Conservation (phyloP, 2,797 vertebrate species). For the Valencia hispanica region DNA sequence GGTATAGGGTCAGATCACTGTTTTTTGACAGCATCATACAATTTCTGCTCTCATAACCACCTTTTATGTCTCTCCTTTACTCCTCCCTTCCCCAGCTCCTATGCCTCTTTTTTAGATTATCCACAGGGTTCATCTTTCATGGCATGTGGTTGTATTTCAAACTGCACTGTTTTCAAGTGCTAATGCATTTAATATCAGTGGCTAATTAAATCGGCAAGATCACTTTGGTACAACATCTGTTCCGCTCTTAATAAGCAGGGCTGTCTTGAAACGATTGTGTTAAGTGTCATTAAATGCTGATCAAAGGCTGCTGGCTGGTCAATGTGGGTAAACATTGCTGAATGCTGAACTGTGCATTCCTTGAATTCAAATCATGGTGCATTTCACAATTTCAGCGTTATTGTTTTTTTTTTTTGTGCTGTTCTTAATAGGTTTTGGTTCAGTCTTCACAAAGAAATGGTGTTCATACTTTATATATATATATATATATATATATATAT, state of each 20-base stretch:
- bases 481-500: no score
- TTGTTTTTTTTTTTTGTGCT: neutral
- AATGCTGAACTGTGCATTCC: conserved; percentile 43
- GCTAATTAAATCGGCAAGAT: conserved; percentile 79
- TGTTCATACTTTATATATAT: neutral
- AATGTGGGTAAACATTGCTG: conserved; percentile 60
- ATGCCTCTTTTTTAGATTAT: conserved; percentile 10
- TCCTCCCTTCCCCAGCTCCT: conserved; percentile 11
- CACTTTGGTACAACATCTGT: conserved; percentile 80
- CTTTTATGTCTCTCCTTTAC: conserved; percentile 43
- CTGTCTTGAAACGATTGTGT: conserved; percentile 71
- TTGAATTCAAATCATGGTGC: conserved; percentile 37
- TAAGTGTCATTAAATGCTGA: conserved; percentile 80
- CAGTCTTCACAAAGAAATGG: neutral
- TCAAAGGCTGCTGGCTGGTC: conserved; percentile 72
- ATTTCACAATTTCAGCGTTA: neutral
- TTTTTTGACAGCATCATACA: conserved; percentile 58
- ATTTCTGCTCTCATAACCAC: conserved; percentile 48
- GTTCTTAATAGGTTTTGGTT: neutral
- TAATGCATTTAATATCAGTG: conserved; percentile 75
- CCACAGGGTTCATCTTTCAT: conserved; percentile 5
- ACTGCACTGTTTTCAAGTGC: conserved; percentile 41
- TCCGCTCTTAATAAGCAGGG: conserved; percentile 74
- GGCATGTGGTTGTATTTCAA: conserved; percentile 60
- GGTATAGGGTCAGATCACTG: conserved; percentile 63